These are phyloP conservation scores for Cepaea hortensis DNA, from an alignment of 2,888 invertebrate genomes.

Conservation along the genomic window DNA sequence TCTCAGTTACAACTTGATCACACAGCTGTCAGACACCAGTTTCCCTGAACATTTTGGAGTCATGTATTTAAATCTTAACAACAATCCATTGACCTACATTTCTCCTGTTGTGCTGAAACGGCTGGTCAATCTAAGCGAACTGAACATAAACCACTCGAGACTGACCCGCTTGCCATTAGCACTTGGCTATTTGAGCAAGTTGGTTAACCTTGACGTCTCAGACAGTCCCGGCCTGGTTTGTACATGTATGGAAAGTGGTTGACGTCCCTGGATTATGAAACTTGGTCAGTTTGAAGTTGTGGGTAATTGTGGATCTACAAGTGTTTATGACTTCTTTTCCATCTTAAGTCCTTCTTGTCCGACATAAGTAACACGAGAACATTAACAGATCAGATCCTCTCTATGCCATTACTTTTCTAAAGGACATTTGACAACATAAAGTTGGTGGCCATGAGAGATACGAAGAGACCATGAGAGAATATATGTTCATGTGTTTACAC, in stretches of 20 bases:
- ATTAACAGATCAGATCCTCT: too few relatives aligned
- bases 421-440: too few relatives aligned
- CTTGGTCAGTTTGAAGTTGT: not conserved
- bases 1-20: not conserved
- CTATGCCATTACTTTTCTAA: too few relatives aligned
- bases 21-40: not conserved
- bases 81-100: not conserved
- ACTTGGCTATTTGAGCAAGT: not conserved
- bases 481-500: too few relatives aligned
- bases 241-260: not conserved
- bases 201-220: not conserved
- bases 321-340: not conserved
- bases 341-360: not conserved
- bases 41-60: not conserved
- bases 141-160: not conserved
- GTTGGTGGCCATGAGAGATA: too few relatives aligned
- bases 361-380: too few relatives aligned
- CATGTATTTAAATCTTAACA: not conserved
- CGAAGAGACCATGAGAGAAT: too few relatives aligned
- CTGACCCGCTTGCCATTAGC: not conserved
- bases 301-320: not conserved
- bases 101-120: not conserved
- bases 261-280: not conserved
- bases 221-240: not conserved
- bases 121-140: not conserved